phyloP scores from a whole-genome alignment of 2,888 invertebrate species.

The Tetrapedia diversipes region DNA sequence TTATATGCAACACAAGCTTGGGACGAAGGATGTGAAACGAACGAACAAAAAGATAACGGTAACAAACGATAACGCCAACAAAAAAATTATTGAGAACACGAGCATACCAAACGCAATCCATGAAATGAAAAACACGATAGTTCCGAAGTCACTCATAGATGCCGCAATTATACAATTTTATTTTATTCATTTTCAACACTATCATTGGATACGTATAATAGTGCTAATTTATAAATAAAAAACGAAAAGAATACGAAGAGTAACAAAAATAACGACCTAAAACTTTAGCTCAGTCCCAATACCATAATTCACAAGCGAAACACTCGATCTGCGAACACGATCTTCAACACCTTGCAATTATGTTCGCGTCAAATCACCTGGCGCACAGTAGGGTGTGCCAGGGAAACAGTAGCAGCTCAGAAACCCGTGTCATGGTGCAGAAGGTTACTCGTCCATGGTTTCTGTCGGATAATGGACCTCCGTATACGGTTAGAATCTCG shows the following conservation, averaged over 20 bases:
- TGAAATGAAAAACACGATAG: too few relatives aligned
- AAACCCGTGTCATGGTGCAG: slow-evolving; percentile 12
- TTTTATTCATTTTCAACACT: too few relatives aligned
- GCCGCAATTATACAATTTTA: too few relatives aligned
- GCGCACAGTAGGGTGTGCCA: neutral
- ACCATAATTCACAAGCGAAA: neutral
- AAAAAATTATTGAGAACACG: too few relatives aligned
- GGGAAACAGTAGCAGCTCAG: neutral
- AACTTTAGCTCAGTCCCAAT: neutral
- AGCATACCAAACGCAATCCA: too few relatives aligned
- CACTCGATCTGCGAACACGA: neutral
- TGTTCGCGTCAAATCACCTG: neutral
- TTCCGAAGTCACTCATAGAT: too few relatives aligned
- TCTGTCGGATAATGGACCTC: slow-evolving; percentile 33
- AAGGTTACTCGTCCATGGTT: slow-evolving; percentile 38
- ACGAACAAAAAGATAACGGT: too few relatives aligned
- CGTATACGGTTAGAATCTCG: slow-evolving; percentile 52
- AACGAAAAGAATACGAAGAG: neutral
- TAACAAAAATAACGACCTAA: neutral
- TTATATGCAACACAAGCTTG: too few relatives aligned
- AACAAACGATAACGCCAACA: too few relatives aligned
- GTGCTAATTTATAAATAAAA: too few relatives aligned
- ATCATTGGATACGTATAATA: too few relatives aligned
- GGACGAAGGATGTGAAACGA: too few relatives aligned
- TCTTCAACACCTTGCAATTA: neutral